Evolutionary conservation across 2,888 invertebrate species (phyloP).

Genomic region (Diaperis boleti): DNA sequence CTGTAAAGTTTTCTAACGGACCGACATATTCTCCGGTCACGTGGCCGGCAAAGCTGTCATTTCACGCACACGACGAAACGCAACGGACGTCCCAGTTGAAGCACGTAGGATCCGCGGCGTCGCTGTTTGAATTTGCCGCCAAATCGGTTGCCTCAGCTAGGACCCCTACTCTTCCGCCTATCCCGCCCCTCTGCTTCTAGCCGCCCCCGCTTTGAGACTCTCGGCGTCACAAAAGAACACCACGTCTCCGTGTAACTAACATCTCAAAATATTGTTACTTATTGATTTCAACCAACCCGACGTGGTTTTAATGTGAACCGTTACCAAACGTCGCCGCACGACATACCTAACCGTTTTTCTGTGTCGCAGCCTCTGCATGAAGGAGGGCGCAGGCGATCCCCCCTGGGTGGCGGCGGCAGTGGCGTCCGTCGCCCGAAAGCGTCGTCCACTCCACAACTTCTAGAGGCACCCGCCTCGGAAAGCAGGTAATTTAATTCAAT

Average conservation of each 20-base stretch:
- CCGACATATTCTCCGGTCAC: background rate
- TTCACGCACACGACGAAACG: background rate
- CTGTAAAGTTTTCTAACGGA: too few species aligned
- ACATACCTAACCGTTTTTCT: background rate
- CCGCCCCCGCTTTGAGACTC: background rate
- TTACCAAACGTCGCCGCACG: background rate
- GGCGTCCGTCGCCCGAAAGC: slow-evolving; percentile 56
- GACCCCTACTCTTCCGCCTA: background rate
- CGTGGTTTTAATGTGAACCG: slow-evolving; percentile 3
- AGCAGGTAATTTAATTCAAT: slow-evolving; percentile 31
- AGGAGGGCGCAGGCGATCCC: slow-evolving; percentile 60
- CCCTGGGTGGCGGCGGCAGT: slow-evolving; percentile 57
- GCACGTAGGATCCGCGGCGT: too few species aligned
- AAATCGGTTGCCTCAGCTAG: background rate
- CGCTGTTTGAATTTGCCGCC: too few species aligned
- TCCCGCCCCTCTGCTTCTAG: slow-evolving; percentile 1
- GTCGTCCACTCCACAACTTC: slow-evolving; percentile 63
- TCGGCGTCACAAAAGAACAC: background rate
- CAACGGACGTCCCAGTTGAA: background rate
- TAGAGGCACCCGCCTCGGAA: slow-evolving; percentile 56
- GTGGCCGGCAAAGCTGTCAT: background rate
- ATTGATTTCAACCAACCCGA: slow-evolving; percentile 6
- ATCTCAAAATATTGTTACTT: background rate
- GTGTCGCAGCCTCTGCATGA: slow-evolving; percentile 62
- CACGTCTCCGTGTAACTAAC: background rate